Base-by-base conservation (phyloP, 1,140 invertebrate species). In the Andrena cerasifolii region DNA sequence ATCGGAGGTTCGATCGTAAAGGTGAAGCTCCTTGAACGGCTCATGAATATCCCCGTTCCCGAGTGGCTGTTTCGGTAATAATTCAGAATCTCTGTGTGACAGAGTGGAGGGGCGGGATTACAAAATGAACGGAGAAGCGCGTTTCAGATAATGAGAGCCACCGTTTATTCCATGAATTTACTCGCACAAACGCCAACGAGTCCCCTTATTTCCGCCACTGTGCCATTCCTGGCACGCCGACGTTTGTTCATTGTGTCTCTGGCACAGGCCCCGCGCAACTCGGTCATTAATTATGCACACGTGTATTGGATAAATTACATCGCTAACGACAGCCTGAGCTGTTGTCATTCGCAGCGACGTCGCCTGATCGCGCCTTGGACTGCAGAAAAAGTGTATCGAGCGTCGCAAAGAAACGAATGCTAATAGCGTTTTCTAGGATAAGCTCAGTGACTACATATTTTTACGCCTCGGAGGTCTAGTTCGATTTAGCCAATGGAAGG, bases 171-270 rank as follows among this genome's bases (percentile, higher is more conserved):
- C 10, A 8, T n/a, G 2, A 61, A 24, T 4, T 33, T 7, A 36
- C 58, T 40, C 7, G 33, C 33, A 2, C 14, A n/a, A 28, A 8
- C 3, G 24, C 26, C 59, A 26, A 28, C 16, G 7, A 65, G 24
- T n/a, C 43, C 40, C 26, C 21, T 47, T 28, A 47, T 45, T n/a
- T n/a, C 43, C 45, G 40, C 16, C 28, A 21, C 62, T 31, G 2
- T n/a, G 14, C 16, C 62, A 65, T 49, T 16, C 36, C 47, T 65
- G 62, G n/a, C 62, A n/a, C 21, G 45, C 0, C 43, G 62, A 49
- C 62, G 26, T 65, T 65, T 65, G 62, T 65, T 47, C 62, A 18
- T 26, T 65, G 33, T 65, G 21, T 26, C 21, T 26, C 21, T 8
- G 3, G 4, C 21, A 12, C 61, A 21, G 7, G 18, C 53, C 0